Evolutionary conservation across 1,140 invertebrate genomes (phyloP).

Genomic region (Holcopasites calliopsidis): DNA sequence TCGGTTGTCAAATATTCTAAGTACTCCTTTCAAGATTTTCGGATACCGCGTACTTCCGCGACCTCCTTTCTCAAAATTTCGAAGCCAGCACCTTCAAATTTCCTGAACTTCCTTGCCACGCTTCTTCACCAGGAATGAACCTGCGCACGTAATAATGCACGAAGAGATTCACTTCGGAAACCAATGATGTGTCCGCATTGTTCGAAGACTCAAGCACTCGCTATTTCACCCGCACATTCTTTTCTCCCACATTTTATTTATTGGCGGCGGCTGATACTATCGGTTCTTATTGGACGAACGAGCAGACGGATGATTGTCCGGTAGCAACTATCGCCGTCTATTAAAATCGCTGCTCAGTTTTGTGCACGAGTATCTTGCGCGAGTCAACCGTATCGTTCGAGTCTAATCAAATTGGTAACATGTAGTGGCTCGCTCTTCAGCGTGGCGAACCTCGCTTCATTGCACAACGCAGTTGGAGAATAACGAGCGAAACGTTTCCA

Average conservation of each 20-base stretch:
- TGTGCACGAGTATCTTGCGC: background rate
- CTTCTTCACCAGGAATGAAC: background rate
- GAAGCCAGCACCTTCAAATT: too few species aligned
- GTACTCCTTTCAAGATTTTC: too few species aligned
- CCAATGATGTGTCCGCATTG: constrained; percentile 40
- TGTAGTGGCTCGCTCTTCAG: constrained; percentile 19
- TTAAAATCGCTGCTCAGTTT: constrained; percentile 26
- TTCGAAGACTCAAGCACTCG: constrained; percentile 41
- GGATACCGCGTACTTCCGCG: constrained; percentile 24
- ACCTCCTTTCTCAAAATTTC: constrained; percentile 27
- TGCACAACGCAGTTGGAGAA: constrained; percentile 57
- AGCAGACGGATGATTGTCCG: too few species aligned
- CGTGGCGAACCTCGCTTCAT: constrained; percentile 42
- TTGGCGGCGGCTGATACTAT: too few species aligned
- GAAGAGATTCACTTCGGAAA: too few species aligned
- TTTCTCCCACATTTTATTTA: background rate
- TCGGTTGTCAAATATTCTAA: too few species aligned
- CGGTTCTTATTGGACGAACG: too few species aligned
- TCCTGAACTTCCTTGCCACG: too few species aligned
- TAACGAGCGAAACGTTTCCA: constrained; percentile 57
- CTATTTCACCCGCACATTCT: constrained; percentile 21
- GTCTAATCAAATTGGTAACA: constrained; percentile 48
- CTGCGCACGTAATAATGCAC: too few species aligned
- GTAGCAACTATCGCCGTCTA: constrained; percentile 20
- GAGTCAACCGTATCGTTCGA: constrained; percentile 21